Evolutionary conservation across 2,888 invertebrate species (phyloP).

Genomic region (Hypomecis punctinalis): DNA sequence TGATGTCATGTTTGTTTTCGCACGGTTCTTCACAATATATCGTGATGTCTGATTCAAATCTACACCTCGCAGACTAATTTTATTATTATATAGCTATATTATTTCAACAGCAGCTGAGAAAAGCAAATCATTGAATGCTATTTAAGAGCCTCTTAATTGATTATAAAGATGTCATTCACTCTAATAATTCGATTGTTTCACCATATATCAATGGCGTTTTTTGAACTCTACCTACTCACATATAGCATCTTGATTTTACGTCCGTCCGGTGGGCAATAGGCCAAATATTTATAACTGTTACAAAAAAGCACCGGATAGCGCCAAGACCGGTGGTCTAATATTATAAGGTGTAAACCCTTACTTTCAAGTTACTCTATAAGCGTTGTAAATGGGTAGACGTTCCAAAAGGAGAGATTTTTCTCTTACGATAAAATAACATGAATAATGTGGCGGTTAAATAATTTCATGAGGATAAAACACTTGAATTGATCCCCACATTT

Average conservation of each 20-base stretch:
- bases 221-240: not conserved
- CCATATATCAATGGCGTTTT: not conserved
- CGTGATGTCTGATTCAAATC: not conserved
- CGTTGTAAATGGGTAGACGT: too few species aligned
- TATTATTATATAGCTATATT: constrained; percentile 2
- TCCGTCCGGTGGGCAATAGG: constrained; percentile 8
- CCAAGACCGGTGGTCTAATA: too few species aligned
- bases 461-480: too few species aligned
- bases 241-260: constrained; percentile 1
- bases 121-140: not conserved
- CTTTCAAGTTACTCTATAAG: too few species aligned
- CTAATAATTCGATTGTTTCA: not conserved
- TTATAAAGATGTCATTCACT: not conserved
- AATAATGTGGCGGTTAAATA: too few species aligned
- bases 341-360: too few species aligned
- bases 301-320: too few species aligned
- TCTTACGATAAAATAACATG: too few species aligned
- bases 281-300: constrained; percentile 8
- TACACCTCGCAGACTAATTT: not conserved
- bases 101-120: constrained; percentile 8
- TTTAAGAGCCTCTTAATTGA: not conserved
- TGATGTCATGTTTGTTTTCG: constrained; percentile 39
- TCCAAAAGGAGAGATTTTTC: too few species aligned
- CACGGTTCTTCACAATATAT: constrained; percentile 12
- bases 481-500: too few species aligned